Base-by-base conservation (phyloP, 1,140 invertebrate genomes). In the Saccostrea glomerata region DNA sequence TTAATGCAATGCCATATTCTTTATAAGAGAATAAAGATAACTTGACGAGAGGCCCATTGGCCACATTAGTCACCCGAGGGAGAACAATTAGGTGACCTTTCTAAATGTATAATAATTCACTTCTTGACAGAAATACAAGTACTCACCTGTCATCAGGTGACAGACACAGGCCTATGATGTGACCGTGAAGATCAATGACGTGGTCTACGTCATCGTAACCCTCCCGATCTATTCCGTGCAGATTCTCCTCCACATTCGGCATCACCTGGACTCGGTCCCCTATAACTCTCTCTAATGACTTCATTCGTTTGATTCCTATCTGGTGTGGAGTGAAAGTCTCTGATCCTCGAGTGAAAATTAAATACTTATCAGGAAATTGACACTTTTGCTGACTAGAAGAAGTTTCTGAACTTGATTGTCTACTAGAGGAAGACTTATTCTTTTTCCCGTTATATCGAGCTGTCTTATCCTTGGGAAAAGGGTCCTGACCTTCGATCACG, bases 251-350 rank as follows among this genome's bases (percentile, higher is more conserved):
- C 2, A 92, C 91, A 86, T 92, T 90, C 13, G 93, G 93, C 83
- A 93, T 60, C 5, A 92, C 84, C 23, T 87, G 85, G 17, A 87
- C 70, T 0, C 66, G 84, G 36, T 86, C 87, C 0, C 85, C 58
- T 15, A 83, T 58, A 1, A 88, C 82, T 54, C 87, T 87, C 70
- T 82, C 91, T 5, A 92, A 13, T 25, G 96, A 96, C 90, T 96
- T 96, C 83, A 98, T 97, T 92, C 97, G 96, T 94, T 98, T 98
- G 89, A 98, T 97, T 56, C 96, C 97, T 90, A 98, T 97, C 95
- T 98, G 97, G 96, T 98, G 98, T 0, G 98, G 98, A 3, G 97
- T 97, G 91, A 97, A 98, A 0, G 97, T 98, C 94, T 97, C 97
- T 13, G 97, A 97, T 0, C 97, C 97, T 84, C 97, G 97, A 11